Evolutionary conservation across 2,888 invertebrate genomes (phyloP).

Genomic region (Synanthedon tipuliformis): DNA sequence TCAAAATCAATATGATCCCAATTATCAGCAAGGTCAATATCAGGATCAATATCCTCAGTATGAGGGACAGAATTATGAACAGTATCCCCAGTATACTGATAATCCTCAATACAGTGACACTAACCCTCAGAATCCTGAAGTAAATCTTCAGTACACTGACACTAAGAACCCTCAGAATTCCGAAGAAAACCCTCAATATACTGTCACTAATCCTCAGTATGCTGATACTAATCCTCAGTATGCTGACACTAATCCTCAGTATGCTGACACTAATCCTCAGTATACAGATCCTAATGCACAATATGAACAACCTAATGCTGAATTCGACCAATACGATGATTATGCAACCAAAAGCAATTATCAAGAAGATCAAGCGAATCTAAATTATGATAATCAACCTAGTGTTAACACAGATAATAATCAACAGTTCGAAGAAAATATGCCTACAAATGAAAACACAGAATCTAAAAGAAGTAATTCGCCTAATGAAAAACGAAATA

Average conservation of each 20-base stretch:
- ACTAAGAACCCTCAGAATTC: background rate
- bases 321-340: constrained; percentile 29
- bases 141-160: constrained; percentile 17
- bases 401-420: constrained; percentile 21
- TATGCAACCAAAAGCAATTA: constrained; percentile 37
- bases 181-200: constrained; percentile 21
- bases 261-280: constrained; percentile 7
- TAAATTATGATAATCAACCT: constrained; percentile 33
- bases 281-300: constrained; percentile 37
- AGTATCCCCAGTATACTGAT: constrained; percentile 14
- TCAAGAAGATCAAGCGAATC: constrained; percentile 21
- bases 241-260: constrained; percentile 31
- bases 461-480: constrained; percentile 23
- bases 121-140: constrained; percentile 8
- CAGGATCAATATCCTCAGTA: constrained; percentile 44
- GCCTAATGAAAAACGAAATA: constrained; percentile 32
- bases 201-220: constrained; percentile 30
- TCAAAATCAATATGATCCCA: constrained; percentile 22
- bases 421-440: constrained; percentile 17
- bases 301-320: constrained; percentile 17
- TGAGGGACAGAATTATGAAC: constrained; percentile 15
- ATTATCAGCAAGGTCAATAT: constrained; percentile 27
- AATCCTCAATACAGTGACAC: background rate
- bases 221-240: constrained; percentile 15
- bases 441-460: constrained; percentile 3